Evolutionary conservation across 2,113 vertebrate species (phyloP).

Genomic region (Tenebrosternarchus preto): DNA sequence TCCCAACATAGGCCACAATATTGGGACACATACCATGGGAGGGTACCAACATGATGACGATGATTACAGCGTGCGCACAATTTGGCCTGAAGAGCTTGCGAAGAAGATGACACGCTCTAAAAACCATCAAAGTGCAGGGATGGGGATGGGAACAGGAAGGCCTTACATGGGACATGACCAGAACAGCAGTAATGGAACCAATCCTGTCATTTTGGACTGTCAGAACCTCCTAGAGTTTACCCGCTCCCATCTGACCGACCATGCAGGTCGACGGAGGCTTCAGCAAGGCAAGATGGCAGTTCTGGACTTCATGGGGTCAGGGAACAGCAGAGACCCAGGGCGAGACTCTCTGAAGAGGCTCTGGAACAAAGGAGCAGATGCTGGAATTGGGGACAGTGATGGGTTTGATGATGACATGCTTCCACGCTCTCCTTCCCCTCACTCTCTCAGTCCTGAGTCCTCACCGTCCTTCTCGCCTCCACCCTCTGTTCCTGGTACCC

Average conservation of each 20-base stretch:
- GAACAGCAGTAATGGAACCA: constrained; percentile 62
- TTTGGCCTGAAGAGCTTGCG: constrained; percentile 83
- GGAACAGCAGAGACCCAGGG: constrained; percentile 61
- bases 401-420: constrained; percentile 61
- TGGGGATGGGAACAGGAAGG: constrained; percentile 57
- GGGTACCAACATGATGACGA: constrained; percentile 71
- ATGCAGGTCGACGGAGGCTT: constrained; percentile 69
- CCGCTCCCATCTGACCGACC: constrained; percentile 71
- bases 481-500: constrained; percentile 69
- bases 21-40: constrained; percentile 56
- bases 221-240: constrained; percentile 75
- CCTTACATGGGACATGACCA: constrained; percentile 57
- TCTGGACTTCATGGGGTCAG: constrained; percentile 74
- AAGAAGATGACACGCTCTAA: constrained; percentile 78
- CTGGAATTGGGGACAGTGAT: constrained; percentile 56
- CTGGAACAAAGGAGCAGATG: constrained; percentile 67
- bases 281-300: constrained; percentile 79
- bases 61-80: constrained; percentile 78
- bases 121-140: constrained; percentile 59
- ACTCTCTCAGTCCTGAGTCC: constrained; percentile 64
- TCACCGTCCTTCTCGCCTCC: constrained; percentile 73
- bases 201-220: constrained; percentile 76
- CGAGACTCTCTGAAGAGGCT: constrained; percentile 74
- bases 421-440: constrained; percentile 65
- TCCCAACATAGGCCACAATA: constrained; percentile 61